A percentile compares a stretch with the other conserved stretches of the same genome.
Conservation (phyloP, 2,113 vertebrate genomes). For the Pseudorectes ferrugineus region DNA sequence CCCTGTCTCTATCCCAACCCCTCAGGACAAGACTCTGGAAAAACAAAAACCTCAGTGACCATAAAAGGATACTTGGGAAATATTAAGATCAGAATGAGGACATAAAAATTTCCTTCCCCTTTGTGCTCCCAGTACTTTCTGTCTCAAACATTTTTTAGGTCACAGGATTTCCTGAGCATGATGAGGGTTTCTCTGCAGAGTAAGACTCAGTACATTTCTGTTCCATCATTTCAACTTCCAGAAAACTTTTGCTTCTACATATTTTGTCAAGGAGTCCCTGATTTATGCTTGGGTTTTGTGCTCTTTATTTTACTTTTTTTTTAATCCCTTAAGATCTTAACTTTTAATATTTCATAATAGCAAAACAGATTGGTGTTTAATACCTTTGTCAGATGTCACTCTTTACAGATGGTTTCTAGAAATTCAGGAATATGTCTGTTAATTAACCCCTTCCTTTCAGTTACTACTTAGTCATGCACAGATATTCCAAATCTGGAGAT, state of each 20-base stretch:
- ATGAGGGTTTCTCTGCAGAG: neutral
- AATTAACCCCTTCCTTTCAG: neutral
- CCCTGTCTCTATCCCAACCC: neutral
- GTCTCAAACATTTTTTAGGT: neutral
- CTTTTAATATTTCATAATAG: neutral
- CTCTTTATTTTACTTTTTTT: neutral
- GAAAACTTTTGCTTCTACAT: neutral
- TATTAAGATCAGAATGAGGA: neutral
- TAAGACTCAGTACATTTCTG: neutral
- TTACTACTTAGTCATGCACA: neutral
- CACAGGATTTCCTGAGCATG: slow-evolving; percentile 11
- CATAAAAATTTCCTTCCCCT: neutral
- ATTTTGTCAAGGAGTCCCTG: neutral
- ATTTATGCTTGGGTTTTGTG: neutral
- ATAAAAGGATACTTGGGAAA: neutral
- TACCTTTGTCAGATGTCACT: neutral
- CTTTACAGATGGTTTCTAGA: neutral
- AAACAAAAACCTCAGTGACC: neutral
- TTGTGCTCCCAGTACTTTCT: neutral
- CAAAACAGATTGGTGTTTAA: neutral
- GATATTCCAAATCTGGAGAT: neutral
- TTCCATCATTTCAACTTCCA: neutral
- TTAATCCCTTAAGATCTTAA: neutral
- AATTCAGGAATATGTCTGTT: neutral
- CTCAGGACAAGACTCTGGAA: neutral